phyloP scores from a whole-genome alignment of 2,888 invertebrate genomes.

The Pristionchus maxplancki region DNA sequence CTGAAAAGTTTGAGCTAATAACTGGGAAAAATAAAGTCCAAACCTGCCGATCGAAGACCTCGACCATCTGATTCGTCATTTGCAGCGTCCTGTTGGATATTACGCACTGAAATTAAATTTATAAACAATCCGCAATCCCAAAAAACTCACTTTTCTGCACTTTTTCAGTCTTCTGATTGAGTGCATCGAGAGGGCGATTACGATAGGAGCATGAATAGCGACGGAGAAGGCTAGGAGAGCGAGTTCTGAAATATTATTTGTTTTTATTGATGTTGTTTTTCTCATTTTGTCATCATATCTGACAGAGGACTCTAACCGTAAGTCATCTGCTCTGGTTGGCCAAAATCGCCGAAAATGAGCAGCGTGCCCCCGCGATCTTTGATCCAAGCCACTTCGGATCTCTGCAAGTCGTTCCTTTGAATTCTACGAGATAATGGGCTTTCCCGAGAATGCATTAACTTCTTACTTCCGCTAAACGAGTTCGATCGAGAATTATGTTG shows the following conservation, averaged over 20 bases:
- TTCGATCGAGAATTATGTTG: too few relatives aligned
- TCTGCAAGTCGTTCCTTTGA: too few relatives aligned
- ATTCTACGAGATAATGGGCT: too few relatives aligned
- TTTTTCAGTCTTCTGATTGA: background rate
- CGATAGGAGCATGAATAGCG: background rate
- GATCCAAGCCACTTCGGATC: background rate
- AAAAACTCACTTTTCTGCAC: background rate
- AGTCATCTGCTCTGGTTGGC: background rate
- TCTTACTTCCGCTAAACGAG: too few relatives aligned
- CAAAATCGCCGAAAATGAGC: background rate
- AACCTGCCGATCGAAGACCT: background rate
- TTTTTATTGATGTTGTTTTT: background rate
- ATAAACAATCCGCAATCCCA: too few relatives aligned
- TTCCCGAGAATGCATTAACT: too few relatives aligned
- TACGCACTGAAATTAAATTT: background rate
- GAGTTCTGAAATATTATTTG: background rate
- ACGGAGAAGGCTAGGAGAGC: background rate
- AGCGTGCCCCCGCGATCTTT: background rate
- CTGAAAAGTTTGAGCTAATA: background rate
- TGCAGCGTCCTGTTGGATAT: background rate
- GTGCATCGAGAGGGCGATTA: background rate
- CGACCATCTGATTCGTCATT: background rate
- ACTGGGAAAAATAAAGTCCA: background rate
- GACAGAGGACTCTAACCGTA: background rate
- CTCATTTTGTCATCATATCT: too few relatives aligned